Evolutionary conservation across 2,797 vertebrate genomes (phyloP).

Genomic region (Hapalemur alaotrensis): DNA sequence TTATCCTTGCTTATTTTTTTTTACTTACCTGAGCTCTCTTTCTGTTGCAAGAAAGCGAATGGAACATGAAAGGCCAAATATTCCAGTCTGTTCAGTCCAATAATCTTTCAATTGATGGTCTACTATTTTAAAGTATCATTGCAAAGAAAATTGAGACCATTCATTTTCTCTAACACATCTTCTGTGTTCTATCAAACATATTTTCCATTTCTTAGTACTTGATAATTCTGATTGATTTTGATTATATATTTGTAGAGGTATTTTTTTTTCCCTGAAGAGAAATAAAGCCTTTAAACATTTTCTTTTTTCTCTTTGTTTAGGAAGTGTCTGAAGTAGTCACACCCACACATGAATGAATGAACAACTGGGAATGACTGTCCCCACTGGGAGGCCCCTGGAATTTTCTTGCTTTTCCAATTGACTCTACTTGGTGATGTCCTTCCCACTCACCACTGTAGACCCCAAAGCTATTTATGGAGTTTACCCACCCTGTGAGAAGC

Average conservation of each 20-base stretch:
- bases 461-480: neutral
- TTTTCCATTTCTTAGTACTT: slow-evolving; percentile 47
- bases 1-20: slow-evolving; percentile 39
- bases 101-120: slow-evolving; percentile 58
- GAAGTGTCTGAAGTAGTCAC: neutral
- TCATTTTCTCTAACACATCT: slow-evolving; percentile 62
- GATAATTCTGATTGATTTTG: slow-evolving; percentile 68
- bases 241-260: slow-evolving; percentile 59
- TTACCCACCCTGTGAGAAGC: neutral
- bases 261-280: neutral
- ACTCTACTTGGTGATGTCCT: neutral
- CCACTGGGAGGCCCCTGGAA: neutral
- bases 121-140: slow-evolving; percentile 44
- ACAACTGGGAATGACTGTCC: neutral
- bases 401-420: neutral
- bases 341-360: neutral
- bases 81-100: neutral
- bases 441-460: neutral
- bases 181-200: slow-evolving; percentile 47
- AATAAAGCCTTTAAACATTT: neutral
- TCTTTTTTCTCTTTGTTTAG: neutral
- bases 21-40: slow-evolving; percentile 29
- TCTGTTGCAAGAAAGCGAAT: neutral
- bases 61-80: neutral
- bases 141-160: slow-evolving; percentile 54